phyloP scores from a whole-genome alignment of 2,797 vertebrate genomes.

The Lagocephalus sceleratus region DNA sequence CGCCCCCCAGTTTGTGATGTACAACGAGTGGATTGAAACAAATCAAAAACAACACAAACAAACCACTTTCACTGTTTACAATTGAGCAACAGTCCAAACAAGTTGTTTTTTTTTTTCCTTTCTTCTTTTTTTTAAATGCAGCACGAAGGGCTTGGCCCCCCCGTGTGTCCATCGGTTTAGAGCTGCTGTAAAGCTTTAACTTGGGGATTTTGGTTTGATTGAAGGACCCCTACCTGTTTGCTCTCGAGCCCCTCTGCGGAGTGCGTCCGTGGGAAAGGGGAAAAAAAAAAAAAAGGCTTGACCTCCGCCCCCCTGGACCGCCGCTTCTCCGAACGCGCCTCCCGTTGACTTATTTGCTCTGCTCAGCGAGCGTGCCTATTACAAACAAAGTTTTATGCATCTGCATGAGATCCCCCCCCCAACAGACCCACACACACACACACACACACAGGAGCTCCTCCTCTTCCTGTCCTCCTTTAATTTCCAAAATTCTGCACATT shows the following conservation, averaged over 20 bases:
- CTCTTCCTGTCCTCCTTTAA: conserved; percentile 13
- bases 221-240: conserved; percentile 30
- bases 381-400: conserved; percentile 1
- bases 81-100: too few relatives aligned
- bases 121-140: too few relatives aligned
- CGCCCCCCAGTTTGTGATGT: too few relatives aligned
- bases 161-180: too few relatives aligned
- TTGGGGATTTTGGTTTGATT: too few relatives aligned
- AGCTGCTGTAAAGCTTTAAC: too few relatives aligned
- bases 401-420: conserved; percentile 1
- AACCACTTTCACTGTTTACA: too few relatives aligned
- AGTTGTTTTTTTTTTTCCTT: too few relatives aligned
- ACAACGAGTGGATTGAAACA: too few relatives aligned
- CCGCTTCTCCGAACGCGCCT: conserved; percentile 5
- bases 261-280: background rate
- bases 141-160: too few relatives aligned
- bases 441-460: conserved; percentile 52
- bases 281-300: background rate
- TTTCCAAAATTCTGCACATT: background rate
- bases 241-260: background rate
- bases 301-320: background rate
- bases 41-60: too few relatives aligned
- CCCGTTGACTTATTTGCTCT: background rate
- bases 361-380: background rate
- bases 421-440: too few relatives aligned